These are phyloP conservation scores for Amblyteles armatorius DNA, from an alignment of 2,888 invertebrate species.

Conservation along the genomic window DNA sequence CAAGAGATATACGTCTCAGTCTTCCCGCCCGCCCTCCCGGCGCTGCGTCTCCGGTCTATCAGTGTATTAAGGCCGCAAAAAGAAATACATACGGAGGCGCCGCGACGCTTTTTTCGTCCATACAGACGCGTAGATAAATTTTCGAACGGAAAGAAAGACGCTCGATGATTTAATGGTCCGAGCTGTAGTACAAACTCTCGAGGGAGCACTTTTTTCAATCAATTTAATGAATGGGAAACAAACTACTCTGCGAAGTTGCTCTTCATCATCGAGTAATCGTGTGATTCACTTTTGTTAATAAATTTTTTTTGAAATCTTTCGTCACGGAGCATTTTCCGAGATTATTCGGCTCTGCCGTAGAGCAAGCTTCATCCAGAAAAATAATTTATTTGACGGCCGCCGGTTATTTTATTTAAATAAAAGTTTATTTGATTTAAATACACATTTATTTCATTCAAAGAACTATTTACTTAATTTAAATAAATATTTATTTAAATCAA, in stretches of 20 bases:
- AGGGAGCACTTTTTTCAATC: neutral
- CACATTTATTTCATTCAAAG: no score
- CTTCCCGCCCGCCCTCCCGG: neutral
- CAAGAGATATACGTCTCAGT: constrained; percentile 52
- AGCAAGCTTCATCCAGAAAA: no score
- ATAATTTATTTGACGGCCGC: no score
- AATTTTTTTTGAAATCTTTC: no score
- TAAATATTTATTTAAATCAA: no score
- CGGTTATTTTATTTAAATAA: no score
- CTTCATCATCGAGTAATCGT: no score
- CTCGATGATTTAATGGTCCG: neutral
- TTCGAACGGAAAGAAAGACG: neutral
- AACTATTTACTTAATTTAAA: no score
- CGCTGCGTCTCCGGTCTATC: constrained; percentile 4
- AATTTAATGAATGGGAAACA: neutral
- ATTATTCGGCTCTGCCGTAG: no score
- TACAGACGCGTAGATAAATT: neutral
- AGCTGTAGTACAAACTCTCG: neutral
- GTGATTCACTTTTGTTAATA: no score
- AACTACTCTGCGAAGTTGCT: neutral
- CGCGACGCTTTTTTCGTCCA: neutral
- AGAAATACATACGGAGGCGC: constrained; percentile 17
- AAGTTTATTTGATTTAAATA: no score
- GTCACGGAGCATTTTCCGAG: no score
- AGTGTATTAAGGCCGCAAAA: neutral